Evolutionary conservation across 2,797 vertebrate genomes (phyloP).

Genomic region (Dromococcyx pavoninus): DNA sequence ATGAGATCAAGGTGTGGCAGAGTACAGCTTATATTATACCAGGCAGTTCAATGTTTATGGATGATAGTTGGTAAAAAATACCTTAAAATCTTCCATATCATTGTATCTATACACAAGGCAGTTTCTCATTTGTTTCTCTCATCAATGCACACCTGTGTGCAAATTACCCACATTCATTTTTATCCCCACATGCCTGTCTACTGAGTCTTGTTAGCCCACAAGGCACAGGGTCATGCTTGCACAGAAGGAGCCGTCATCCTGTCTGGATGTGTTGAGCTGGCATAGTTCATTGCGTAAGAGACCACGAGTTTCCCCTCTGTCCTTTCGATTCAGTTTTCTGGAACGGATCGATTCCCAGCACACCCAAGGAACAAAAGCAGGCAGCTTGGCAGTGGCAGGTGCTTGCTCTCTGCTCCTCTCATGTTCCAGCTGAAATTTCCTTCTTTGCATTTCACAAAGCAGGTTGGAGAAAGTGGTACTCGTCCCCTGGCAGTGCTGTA

Average conservation of each 20-base stretch:
- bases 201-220: neutral
- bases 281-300: neutral
- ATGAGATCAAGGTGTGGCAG: neutral
- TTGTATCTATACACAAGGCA: neutral
- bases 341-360: neutral
- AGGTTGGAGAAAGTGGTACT: neutral
- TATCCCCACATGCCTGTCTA: neutral
- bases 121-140: neutral
- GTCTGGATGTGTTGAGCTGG: neutral
- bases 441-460: neutral
- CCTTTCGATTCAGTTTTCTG: neutral
- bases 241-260: neutral
- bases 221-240: neutral
- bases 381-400: neutral
- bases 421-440: neutral
- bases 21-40: neutral
- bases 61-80: neutral
- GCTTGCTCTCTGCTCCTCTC: neutral
- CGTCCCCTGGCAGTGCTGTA: neutral
- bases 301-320: neutral
- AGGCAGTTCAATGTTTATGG: neutral
- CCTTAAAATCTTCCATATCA: neutral
- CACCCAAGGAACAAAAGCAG: neutral
- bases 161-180: neutral
- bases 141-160: rapidly evolving